phyloP scores from a whole-genome alignment of 1,140 invertebrate genomes.

The Lordiphosa stackelbergi region DNA sequence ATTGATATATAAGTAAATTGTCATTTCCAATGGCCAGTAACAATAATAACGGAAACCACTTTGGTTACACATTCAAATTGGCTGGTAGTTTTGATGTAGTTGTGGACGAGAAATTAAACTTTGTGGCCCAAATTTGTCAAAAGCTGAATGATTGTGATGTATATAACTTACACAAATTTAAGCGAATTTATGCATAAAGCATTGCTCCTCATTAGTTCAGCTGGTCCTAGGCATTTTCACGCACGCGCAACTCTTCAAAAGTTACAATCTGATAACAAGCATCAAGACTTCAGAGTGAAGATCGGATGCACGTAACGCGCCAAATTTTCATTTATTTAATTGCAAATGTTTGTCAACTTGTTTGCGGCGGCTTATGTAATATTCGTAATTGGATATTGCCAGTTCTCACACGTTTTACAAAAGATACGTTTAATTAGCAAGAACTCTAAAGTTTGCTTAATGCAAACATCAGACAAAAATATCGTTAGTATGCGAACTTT shows the following conservation, averaged over 20 bases:
- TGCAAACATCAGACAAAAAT: conserved; percentile 32
- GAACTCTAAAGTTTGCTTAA: conserved; percentile 30
- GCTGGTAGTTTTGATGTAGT: no score
- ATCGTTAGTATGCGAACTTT: conserved; percentile 29
- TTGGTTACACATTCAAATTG: conserved; percentile 33
- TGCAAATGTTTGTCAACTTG: conserved; percentile 60
- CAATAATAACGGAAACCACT: conserved; percentile 33
- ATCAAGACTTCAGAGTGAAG: conserved; percentile 15
- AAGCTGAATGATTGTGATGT: no score
- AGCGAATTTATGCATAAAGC: no score
- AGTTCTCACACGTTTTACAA: conserved; percentile 41
- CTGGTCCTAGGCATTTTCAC: conserved; percentile 1
- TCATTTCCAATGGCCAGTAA: conserved; percentile 38
- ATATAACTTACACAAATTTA: no score
- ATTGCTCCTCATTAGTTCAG: conserved; percentile 23
- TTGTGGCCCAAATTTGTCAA: no score
- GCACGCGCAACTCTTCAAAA: conserved; percentile 50
- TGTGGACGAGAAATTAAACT: no score
- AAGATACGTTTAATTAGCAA: conserved; percentile 51
- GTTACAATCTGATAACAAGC: conserved; percentile 39
- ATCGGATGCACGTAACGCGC: conserved; percentile 47
- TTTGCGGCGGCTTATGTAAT: conserved; percentile 26
- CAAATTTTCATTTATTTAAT: conserved; percentile 56
- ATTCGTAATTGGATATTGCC: conserved; percentile 61
- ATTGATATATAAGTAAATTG: conserved; percentile 39